A percentile compares a stretch with the other conserved stretches of the same genome.
phyloP scores from a whole-genome alignment of 2,113 vertebrate species.

The Tachycineta bicolor region DNA sequence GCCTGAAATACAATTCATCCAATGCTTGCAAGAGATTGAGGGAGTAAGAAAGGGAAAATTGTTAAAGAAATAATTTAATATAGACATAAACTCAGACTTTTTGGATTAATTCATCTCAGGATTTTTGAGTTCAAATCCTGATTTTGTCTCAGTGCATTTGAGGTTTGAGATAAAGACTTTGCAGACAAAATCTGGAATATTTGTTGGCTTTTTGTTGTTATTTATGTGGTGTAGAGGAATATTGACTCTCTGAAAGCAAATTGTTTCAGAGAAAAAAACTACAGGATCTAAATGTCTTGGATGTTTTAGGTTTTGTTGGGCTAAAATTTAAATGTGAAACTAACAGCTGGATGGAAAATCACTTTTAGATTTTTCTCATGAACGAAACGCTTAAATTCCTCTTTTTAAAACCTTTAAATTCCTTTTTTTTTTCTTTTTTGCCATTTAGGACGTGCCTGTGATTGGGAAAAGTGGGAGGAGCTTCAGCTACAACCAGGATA shows the following conservation, averaged over 20 bases:
- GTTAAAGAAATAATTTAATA: background rate
- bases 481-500: constrained; percentile 85
- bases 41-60: background rate
- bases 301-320: background rate
- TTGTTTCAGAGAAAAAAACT: accelerated
- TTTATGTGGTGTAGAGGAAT: background rate
- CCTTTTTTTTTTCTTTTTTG: no score
- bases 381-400: background rate
- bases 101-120: background rate
- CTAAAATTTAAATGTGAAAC: background rate
- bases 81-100: background rate
- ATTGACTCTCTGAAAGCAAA: background rate
- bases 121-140: background rate
- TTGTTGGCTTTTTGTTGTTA: background rate
- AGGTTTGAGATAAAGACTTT: background rate
- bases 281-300: background rate
- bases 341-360: background rate
- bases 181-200: background rate
- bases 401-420: background rate
- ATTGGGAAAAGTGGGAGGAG: constrained; percentile 80
- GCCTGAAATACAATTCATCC: background rate
- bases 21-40: background rate
- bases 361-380: background rate
- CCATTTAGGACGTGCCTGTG: constrained; percentile 76
- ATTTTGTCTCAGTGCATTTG: background rate